phyloP scores from a whole-genome alignment of 1,140 invertebrate genomes.

The Elymnias hypermnestra region DNA sequence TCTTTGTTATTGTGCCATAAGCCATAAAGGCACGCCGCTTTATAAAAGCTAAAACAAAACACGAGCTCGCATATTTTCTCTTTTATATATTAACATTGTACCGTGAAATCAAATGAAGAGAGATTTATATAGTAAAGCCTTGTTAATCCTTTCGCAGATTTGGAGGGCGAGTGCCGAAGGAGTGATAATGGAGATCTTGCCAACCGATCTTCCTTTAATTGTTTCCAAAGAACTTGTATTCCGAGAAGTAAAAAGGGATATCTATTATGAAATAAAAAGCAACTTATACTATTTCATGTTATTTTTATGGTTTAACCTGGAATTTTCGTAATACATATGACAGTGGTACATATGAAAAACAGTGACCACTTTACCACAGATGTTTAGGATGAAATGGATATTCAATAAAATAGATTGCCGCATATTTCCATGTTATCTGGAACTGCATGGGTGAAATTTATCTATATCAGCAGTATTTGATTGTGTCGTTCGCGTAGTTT shows the following conservation, averaged over 20 bases:
- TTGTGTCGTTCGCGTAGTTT: too few relatives aligned
- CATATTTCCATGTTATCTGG: too few relatives aligned
- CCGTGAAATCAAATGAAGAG: conserved; percentile 39
- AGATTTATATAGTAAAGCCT: conserved; percentile 37
- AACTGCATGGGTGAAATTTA: too few relatives aligned
- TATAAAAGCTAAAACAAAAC: conserved; percentile 61
- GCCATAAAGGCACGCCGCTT: conserved; percentile 53
- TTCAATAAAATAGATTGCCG: too few relatives aligned
- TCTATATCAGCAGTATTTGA: too few relatives aligned
- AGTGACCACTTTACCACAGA: too few relatives aligned
- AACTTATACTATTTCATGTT: too few relatives aligned
- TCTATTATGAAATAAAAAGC: background rate
- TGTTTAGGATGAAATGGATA: too few relatives aligned
- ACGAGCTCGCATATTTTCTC: conserved; percentile 54
- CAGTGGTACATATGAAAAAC: too few relatives aligned
- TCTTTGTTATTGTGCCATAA: conserved; percentile 63
- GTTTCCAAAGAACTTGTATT: conserved; percentile 9
- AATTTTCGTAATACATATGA: background rate
- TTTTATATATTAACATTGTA: conserved; percentile 38
- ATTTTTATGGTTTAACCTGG: background rate
- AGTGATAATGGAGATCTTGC: conserved; percentile 24
- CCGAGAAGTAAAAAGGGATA: background rate
- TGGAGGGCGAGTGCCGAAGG: conserved; percentile 8
- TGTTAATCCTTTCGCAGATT: conserved; percentile 35
- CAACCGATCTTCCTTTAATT: conserved; percentile 21